These are phyloP conservation scores for Ciona savignyi DNA, from an alignment of 23 tunicate species.

Conservation along the genomic window DNA sequence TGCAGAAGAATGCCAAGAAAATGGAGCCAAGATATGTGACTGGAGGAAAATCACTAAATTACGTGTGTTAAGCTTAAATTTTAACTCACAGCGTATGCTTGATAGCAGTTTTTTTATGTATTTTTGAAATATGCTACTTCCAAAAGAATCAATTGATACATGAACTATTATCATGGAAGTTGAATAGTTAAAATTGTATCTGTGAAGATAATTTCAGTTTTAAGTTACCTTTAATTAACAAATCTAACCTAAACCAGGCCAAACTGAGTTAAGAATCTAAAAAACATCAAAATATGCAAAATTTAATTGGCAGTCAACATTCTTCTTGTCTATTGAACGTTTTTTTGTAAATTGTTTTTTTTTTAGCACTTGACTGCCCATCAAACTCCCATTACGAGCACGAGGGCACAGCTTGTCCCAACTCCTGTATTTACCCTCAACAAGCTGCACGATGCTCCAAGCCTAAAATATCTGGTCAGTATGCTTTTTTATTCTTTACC, in stretches of 20 bases:
- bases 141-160: too few relatives aligned
- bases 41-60: slow-evolving; percentile 28
- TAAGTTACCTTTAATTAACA: too few relatives aligned
- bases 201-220: too few relatives aligned
- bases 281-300: too few relatives aligned
- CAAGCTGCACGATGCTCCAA: slow-evolving; percentile 5
- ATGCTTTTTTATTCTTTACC: too few relatives aligned
- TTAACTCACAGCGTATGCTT: neutral
- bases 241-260: too few relatives aligned
- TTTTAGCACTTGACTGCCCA: slow-evolving; percentile 18
- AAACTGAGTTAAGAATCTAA: too few relatives aligned
- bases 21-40: slow-evolving; percentile 32
- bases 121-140: too few relatives aligned
- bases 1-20: slow-evolving; percentile 19
- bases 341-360: neutral
- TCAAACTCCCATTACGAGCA: slow-evolving; percentile 42
- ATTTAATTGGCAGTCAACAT: neutral
- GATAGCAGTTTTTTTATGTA: too few relatives aligned
- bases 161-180: too few relatives aligned
- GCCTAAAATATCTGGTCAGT: slow-evolving; percentile 11
- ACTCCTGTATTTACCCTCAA: slow-evolving; percentile 30
- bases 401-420: slow-evolving; percentile 34
- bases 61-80: slow-evolving; percentile 1
- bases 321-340: too few relatives aligned
- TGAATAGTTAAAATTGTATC: too few relatives aligned